phyloP scores from a whole-genome alignment of 2,888 invertebrate species.

The Brachyopa scutellaris region DNA sequence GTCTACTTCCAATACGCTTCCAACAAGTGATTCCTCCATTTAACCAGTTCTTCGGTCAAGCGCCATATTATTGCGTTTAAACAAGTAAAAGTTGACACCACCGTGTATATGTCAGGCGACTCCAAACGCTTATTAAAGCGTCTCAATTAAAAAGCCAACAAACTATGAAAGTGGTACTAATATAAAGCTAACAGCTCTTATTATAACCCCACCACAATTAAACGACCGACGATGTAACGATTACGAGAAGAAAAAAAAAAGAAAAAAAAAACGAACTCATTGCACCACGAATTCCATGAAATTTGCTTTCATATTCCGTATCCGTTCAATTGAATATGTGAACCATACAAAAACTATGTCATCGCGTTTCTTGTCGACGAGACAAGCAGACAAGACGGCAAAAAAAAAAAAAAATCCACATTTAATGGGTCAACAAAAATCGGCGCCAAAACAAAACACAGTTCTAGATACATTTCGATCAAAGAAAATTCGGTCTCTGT shows the following conservation, averaged over 20 bases:
- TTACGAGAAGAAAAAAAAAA: constrained; percentile 27
- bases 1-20: no score
- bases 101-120: no score
- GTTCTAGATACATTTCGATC: constrained; percentile 39
- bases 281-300: constrained; percentile 20
- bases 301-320: constrained; percentile 31
- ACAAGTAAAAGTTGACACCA: constrained; percentile 48
- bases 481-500: constrained; percentile 23
- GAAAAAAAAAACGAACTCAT: constrained; percentile 5
- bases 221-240: constrained; percentile 46
- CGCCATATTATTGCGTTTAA: background rate
- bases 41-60: no score
- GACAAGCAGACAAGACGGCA: no score
- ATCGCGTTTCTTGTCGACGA: constrained; percentile 22
- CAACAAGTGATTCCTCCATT: no score
- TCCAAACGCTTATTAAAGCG: constrained; percentile 10
- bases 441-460: constrained; percentile 54
- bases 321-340: constrained; percentile 33
- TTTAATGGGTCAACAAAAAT: constrained; percentile 56
- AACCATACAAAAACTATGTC: constrained; percentile 56
- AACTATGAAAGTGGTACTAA: constrained; percentile 54
- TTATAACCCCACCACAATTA: constrained; percentile 14
- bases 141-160: constrained; percentile 31
- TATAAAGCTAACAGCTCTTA: constrained; percentile 33
- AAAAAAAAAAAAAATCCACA: constrained; percentile 17